Base-by-base conservation (phyloP, 2,888 invertebrate species). In the Aphodius granarius region DNA sequence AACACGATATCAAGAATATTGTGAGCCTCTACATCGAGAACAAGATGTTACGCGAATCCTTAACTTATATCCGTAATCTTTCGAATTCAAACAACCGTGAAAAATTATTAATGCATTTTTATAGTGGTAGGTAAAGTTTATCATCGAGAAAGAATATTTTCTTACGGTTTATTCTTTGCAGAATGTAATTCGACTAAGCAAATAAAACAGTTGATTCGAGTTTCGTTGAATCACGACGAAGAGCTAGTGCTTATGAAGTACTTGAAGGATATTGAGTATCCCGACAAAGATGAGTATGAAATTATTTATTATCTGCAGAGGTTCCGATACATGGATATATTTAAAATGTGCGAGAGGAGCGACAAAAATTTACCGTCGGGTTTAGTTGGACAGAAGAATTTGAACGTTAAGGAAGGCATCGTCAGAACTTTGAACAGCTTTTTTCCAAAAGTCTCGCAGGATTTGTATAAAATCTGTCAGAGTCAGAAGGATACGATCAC, bases 241-340 rank as follows among this genome's bases (percentile, higher is more conserved):
- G 94, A 95, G 83, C 89, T 90, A 6, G 89, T 90, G 16, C 92
- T 95, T 77, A 88, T 93, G 3, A 89, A 90, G 71, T 94, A 92
- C 83, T 85, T 95, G 17, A 88, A 91, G 77, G 88, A 89, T n/a
- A 79, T 80, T 4, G 79, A 81, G 17, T 91, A 91, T 78, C 84
- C 89, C 0, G 89, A 90, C 63, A 89, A 90, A 0, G 90, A 91
- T 0, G 93, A 95, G 81, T 88, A 94, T 71, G 88, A 93, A 21
- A 89, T 94, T 68, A 90, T 94, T 85, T 94, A 94, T 83, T 93
- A 92, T 81, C 87, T 95, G 72, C 90, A 92, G 80, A 89, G 91
- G 82, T 89, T 83, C 81, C 88, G 90, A 79, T 91, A 89, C 80
- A 81, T 90, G 21, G 91, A 91, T 85, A 91, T 91, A 0, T 89